Evolutionary conservation across 2,888 invertebrate genomes (phyloP), one percentile per base, ranked within the genome.

Genomic region (Apamea crenata): DNA sequence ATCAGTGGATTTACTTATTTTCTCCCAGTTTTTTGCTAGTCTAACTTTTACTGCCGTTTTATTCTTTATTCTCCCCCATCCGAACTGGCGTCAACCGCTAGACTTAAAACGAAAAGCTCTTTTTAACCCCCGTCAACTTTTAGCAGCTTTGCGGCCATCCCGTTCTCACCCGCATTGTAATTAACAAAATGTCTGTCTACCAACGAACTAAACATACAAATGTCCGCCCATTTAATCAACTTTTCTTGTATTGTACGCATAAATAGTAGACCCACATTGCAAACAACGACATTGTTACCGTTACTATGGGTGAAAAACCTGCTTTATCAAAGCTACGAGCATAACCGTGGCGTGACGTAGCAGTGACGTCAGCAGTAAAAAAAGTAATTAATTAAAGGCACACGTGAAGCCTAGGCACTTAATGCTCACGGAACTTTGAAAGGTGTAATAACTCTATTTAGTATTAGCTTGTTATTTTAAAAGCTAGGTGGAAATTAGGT

Each of bases 361-460:
- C 44, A 4, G 56, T 87, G 87, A 87, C 84, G 87, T 84, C 68
- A 73, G 84, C 84, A 56, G 21, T 47, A 72, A 87, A 83, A 83
- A 77, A 78, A 56, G 61, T 84, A 72, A 79, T 84, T 77, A 87
- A 87, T 84, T 84, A 84, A 53, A 50, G 21, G 56, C 14, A 40
- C 16, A 75, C 74, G 66, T 53, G 53, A 81, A 74, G 70, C 69
- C 21, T 44, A 12, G 44, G 50, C 67, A 74, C 67, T 68, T 67
- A 56, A 74, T 67, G 87, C 32, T 72, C 71, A 66, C 67, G 59
- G 72, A 44, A 61, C 81, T 72, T 59, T 47, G 59, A 65, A 82
- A 86, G 77, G 83, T 86, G 36, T 82, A 61, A 82, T 72, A 40
- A 29, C 81, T 82, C 81, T 63, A 80, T 82, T 81, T 67, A 81